Conservation (phyloP, 2,797 vertebrate species). For the Glyptemys insculpta region DNA sequence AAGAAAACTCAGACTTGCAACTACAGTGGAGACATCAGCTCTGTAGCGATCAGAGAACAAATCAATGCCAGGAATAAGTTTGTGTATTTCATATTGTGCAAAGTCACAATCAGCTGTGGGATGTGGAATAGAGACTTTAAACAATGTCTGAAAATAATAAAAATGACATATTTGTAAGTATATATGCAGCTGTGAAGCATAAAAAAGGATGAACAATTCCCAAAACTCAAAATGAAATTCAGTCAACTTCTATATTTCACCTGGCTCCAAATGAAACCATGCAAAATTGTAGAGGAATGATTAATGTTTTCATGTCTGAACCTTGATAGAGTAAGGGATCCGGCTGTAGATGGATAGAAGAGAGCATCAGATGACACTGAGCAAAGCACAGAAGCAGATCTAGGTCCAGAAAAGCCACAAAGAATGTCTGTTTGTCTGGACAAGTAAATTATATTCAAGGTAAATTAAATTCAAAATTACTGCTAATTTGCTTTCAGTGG, state of each 20-base stretch:
- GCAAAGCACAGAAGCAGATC: neutral
- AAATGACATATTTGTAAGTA: neutral
- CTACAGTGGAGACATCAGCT: constrained; percentile 82
- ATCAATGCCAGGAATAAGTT: constrained; percentile 90
- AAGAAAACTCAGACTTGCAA: constrained; percentile 89
- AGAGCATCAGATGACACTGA: neutral
- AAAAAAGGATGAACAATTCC: neutral
- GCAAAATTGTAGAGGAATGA: neutral
- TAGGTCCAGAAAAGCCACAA: neutral
- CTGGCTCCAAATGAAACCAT: neutral
- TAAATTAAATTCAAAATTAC: neutral
- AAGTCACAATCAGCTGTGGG: constrained; percentile 88
- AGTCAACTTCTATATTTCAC: neutral
- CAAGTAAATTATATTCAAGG: neutral
- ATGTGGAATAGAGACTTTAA: constrained; percentile 89
- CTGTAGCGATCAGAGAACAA: constrained; percentile 90
- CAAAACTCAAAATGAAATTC: neutral
- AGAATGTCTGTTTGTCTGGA: neutral
- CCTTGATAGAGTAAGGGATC: neutral
- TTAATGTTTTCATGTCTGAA: neutral
- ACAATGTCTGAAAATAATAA: constrained; percentile 85
- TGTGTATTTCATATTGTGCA: constrained; percentile 81
- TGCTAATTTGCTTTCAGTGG: neutral
- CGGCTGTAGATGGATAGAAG: neutral
- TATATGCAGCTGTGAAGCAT: neutral